Conservation (phyloP, 2,797 vertebrate genomes). For the Phataginus tetradactyla region DNA sequence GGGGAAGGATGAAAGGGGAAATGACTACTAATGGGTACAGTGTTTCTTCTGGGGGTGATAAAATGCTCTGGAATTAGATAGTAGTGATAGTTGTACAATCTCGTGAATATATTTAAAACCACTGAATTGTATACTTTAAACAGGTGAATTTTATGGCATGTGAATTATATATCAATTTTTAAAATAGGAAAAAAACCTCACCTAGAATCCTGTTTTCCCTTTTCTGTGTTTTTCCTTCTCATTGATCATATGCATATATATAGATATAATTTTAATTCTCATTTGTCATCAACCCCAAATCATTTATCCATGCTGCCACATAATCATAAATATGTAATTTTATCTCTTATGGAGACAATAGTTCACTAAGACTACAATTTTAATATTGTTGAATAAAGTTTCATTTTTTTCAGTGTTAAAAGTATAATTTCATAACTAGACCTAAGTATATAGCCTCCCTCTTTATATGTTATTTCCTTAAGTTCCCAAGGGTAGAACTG, state of each 20-base stretch:
- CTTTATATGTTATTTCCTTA: constrained; percentile 3
- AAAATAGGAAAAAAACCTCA: not conserved
- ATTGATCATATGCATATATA: not conserved
- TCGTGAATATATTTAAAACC: not conserved
- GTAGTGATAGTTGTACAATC: not conserved
- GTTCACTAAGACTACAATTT: not conserved
- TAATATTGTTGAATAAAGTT: not conserved
- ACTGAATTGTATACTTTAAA: not conserved
- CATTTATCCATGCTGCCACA: not conserved
- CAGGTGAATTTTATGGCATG: not conserved
- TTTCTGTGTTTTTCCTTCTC: not conserved
- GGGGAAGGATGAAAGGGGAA: not conserved
- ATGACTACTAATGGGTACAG: not conserved
- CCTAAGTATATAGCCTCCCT: not conserved
- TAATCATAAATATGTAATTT: not conserved
- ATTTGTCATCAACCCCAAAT: constrained; percentile 14
- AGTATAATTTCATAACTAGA: not conserved
- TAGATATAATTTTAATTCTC: not conserved
- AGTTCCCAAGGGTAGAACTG: not conserved
- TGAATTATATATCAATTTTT: not conserved
- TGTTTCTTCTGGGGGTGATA: not conserved
- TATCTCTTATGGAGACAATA: not conserved
- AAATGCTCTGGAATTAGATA: constrained; percentile 45
- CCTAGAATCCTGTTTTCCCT: not conserved
- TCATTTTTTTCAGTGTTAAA: not conserved